Evolutionary conservation across 2,888 invertebrate species (phyloP).

Genomic region (Lobophora halterata): DNA sequence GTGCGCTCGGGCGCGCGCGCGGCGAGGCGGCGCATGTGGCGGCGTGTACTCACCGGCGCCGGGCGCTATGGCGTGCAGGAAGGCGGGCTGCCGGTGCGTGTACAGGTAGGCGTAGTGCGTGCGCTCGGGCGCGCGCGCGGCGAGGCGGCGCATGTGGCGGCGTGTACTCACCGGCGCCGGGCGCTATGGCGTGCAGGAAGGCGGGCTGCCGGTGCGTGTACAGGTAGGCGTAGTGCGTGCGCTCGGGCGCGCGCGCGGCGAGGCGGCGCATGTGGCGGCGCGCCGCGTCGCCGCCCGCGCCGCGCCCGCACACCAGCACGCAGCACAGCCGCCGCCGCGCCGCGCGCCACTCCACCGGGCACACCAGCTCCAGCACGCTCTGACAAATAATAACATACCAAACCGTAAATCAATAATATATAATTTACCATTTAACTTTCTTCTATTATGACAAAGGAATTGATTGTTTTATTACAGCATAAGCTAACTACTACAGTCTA

Average conservation of each 20-base stretch:
- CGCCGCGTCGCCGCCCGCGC: slow-evolving; percentile 86
- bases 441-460: no score
- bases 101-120: slow-evolving; percentile 95
- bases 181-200: slow-evolving; percentile 87
- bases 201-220: slow-evolving; percentile 91
- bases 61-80: slow-evolving; percentile 86
- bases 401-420: no score
- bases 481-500: no score
- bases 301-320: slow-evolving; percentile 86
- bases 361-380: slow-evolving; percentile 89
- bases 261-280: slow-evolving; percentile 83
- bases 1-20: slow-evolving; percentile 85
- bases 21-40: no score
- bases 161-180: slow-evolving; percentile 67
- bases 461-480: no score
- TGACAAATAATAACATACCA: slow-evolving; percentile 37
- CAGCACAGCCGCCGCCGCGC: slow-evolving; percentile 86
- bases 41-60: slow-evolving; percentile 52
- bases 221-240: slow-evolving; percentile 93
- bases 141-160: no score
- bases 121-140: slow-evolving; percentile 82
- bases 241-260: slow-evolving; percentile 84
- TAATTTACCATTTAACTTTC: no score
- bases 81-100: slow-evolving; percentile 90
- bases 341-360: slow-evolving; percentile 93